Conservation (phyloP, 2,113 vertebrate species). For the Heteronetta atricapilla region DNA sequence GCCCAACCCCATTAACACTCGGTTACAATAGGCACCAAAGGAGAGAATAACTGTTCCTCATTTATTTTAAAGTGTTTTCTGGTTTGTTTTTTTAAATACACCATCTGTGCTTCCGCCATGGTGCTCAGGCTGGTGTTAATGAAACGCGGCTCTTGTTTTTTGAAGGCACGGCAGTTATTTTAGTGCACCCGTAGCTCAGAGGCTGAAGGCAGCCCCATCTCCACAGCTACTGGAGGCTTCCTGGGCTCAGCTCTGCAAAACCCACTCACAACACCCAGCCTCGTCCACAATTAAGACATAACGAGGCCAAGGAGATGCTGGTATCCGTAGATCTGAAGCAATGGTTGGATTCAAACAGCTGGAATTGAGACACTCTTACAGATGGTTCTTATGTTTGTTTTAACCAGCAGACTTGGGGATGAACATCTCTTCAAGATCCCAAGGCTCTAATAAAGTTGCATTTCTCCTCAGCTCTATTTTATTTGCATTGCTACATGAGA, state of each 20-base stretch:
- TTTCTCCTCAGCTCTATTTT: neutral
- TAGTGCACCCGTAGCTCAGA: neutral
- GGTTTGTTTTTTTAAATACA: conserved; percentile 43
- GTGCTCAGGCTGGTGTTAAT: neutral
- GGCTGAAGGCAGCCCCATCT: neutral
- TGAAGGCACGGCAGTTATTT: neutral
- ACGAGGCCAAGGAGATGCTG: conserved; percentile 10
- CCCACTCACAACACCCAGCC: neutral
- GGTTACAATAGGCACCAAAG: conserved; percentile 33
- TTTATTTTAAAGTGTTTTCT: conserved; percentile 51
- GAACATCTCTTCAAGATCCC: neutral
- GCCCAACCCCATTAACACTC: neutral
- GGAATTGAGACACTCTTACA: neutral
- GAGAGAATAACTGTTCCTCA: conserved; percentile 21
- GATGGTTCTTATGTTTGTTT: neutral
- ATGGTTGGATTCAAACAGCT: neutral
- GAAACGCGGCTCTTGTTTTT: conserved; percentile 9
- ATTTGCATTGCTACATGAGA: neutral
- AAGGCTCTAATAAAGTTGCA: neutral
- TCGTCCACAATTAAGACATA: neutral
- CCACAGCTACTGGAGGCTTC: conserved; percentile 1
- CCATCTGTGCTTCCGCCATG: conserved; percentile 47
- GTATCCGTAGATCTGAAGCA: conserved; percentile 3
- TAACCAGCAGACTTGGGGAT: neutral
- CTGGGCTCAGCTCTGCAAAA: neutral